phyloP scores from a whole-genome alignment of 1,140 invertebrate genomes.

The Trachymyrmex cornetzi region DNA sequence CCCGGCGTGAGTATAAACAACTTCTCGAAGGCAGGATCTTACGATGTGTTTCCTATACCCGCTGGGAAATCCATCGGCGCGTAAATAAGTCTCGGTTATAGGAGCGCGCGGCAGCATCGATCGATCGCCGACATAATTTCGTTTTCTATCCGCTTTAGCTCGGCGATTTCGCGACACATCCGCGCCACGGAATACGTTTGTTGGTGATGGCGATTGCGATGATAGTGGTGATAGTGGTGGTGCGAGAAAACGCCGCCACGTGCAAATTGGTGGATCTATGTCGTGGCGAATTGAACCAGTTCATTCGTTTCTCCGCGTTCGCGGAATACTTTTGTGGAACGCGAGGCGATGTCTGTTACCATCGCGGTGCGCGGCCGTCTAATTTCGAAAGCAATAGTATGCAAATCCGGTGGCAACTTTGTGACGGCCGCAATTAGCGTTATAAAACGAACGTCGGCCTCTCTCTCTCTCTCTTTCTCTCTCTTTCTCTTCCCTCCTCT shows the following conservation, averaged over 20 bases:
- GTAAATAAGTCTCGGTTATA: conserved; percentile 61
- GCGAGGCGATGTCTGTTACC: conserved; percentile 14
- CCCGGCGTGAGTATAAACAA: conserved; percentile 42
- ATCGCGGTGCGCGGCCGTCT: conserved; percentile 38
- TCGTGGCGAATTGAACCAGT: conserved; percentile 57
- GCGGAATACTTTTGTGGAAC: conserved; percentile 57
- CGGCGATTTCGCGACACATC: conserved; percentile 41
- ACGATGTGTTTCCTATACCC: conserved; percentile 54
- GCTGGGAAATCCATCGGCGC: conserved; percentile 67
- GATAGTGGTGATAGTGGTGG: not conserved
- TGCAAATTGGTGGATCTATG: conserved; percentile 58
- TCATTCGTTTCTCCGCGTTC: conserved; percentile 56
- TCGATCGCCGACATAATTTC: conserved; percentile 63
- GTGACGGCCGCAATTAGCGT: conserved; percentile 66
- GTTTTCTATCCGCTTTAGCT: conserved; percentile 62
- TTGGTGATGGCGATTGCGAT: conserved; percentile 9
- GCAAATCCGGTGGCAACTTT: conserved; percentile 66
- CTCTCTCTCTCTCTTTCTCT: not conserved
- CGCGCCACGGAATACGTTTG: not conserved
- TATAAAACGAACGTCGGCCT: conserved; percentile 60
- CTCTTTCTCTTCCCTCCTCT: not conserved
- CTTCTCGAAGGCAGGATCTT: conserved; percentile 34
- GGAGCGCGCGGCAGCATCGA: conserved; percentile 30
- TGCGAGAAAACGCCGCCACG: conserved; percentile 22
- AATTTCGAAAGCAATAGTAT: conserved; percentile 70